These are phyloP conservation scores for Drosophila tsacasi DNA, from an alignment of 1,140 invertebrate species.

Conservation along the genomic window DNA sequence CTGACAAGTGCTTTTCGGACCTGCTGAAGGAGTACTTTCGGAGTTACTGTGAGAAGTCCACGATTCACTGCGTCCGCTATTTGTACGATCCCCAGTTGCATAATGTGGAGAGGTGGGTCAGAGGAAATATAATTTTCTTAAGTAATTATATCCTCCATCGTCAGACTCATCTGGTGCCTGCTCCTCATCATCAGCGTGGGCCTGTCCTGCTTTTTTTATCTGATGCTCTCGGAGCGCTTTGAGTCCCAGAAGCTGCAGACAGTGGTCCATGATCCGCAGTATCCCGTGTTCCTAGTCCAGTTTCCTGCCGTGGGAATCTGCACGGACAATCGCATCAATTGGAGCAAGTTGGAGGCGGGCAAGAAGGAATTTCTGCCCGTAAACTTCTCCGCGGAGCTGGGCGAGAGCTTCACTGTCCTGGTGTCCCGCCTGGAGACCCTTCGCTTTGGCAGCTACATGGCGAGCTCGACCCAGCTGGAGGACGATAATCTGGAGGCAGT, in stretches of 20 bases:
- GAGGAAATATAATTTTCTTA: neutral
- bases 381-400: slow-evolving; percentile 50
- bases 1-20: slow-evolving; percentile 47
- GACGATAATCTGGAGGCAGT: slow-evolving; percentile 66
- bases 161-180: slow-evolving; percentile 64
- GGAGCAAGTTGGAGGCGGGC: slow-evolving; percentile 67
- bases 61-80: slow-evolving; percentile 75
- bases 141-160: neutral
- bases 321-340: slow-evolving; percentile 86
- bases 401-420: slow-evolving; percentile 44
- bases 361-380: slow-evolving; percentile 63
- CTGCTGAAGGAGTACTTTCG: slow-evolving; percentile 62
- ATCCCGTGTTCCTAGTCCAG: slow-evolving; percentile 88
- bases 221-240: slow-evolving; percentile 67
- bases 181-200: slow-evolving; percentile 59
- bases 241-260: slow-evolving; percentile 75
- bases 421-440: slow-evolving; percentile 59
- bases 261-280: slow-evolving; percentile 89
- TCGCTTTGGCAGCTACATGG: slow-evolving; percentile 55
- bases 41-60: slow-evolving; percentile 72
- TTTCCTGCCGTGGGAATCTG: slow-evolving; percentile 90
- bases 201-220: slow-evolving; percentile 58
- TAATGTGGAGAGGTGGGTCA: slow-evolving; percentile 62
- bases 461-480: slow-evolving; percentile 48
- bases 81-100: slow-evolving; percentile 68